Conservation (phyloP, 2,113 vertebrate species). For the Numida meleagris region DNA sequence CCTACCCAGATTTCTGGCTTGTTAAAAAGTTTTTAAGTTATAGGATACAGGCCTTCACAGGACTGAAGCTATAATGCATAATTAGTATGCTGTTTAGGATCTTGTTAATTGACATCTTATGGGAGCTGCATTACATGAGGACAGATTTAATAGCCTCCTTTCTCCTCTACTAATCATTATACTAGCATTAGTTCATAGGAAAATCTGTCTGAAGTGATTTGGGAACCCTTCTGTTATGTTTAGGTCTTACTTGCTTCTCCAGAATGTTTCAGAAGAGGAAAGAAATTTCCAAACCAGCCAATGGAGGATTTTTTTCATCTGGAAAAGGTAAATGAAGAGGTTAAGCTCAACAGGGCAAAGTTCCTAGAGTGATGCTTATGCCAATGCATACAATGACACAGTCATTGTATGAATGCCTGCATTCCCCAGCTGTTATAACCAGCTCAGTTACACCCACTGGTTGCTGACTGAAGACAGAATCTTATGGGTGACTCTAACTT, state of each 20-base stretch:
- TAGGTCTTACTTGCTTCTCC: neutral
- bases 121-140: neutral
- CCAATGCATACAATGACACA: neutral
- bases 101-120: neutral
- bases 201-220: neutral
- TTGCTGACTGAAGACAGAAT: neutral
- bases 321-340: neutral
- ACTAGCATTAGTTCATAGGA: neutral
- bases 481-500: neutral
- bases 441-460: neutral
- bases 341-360: neutral
- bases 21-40: neutral
- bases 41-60: neutral
- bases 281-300: neutral
- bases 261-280: neutral
- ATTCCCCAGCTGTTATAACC: neutral
- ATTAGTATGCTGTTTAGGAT: neutral
- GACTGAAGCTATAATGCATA: neutral
- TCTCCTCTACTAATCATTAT: neutral
- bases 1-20: neutral
- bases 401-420: neutral
- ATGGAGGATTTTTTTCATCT: neutral
- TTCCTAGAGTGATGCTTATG: neutral
- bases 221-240: neutral
- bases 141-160: neutral